These are phyloP conservation scores for Rhopalosiphum nymphaeae DNA, from an alignment of 2,888 invertebrate species.

Conservation along the genomic window DNA sequence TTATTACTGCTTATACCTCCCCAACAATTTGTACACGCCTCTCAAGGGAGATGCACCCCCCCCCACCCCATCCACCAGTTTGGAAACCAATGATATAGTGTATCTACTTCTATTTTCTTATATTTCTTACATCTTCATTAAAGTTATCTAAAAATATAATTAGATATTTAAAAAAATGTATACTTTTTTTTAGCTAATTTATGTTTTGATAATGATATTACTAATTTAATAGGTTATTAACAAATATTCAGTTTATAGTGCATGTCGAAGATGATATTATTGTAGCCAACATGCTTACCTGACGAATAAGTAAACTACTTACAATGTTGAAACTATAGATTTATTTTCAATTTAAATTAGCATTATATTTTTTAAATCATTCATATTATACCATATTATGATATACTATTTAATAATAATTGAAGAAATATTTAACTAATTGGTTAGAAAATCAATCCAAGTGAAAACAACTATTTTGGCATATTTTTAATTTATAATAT, in stretches of 20 bases:
- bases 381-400: background rate
- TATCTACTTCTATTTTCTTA: too few relatives aligned
- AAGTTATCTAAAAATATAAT: too few relatives aligned
- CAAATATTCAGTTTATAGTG: background rate
- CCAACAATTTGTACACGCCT: too few relatives aligned
- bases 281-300: background rate
- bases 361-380: background rate
- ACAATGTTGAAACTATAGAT: background rate
- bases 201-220: background rate
- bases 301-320: background rate
- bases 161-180: too few relatives aligned
- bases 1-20: too few relatives aligned
- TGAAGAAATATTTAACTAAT: background rate
- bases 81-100: too few relatives aligned
- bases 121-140: too few relatives aligned
- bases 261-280: conserved; percentile 1
- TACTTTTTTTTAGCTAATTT: too few relatives aligned
- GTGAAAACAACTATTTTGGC: background rate
- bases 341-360: background rate
- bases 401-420: background rate
- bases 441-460: background rate
- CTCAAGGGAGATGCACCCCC: too few relatives aligned
- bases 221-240: too few relatives aligned
- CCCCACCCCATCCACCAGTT: too few relatives aligned
- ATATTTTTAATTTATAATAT: background rate